These are phyloP conservation scores for Drymonia ruficornis DNA, from an alignment of 2,888 invertebrate species.

Conservation along the genomic window DNA sequence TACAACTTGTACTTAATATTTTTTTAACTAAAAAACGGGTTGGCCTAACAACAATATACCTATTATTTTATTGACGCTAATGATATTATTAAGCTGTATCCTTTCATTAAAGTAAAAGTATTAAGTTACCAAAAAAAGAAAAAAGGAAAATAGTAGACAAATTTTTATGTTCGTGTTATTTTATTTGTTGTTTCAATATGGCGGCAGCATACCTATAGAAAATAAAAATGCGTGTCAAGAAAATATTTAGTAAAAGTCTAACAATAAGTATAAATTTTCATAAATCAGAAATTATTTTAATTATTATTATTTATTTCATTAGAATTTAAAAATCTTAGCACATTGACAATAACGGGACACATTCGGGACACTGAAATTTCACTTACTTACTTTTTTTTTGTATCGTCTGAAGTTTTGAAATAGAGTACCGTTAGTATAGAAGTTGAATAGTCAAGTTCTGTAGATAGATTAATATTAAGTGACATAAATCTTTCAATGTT, in stretches of 20 bases:
- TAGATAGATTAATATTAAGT: slow-evolving; percentile 18
- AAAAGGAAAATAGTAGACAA: slow-evolving; percentile 20
- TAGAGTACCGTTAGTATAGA: slow-evolving; percentile 25
- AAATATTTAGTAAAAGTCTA: too few relatives aligned
- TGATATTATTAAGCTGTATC: slow-evolving; percentile 32
- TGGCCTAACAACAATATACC: slow-evolving; percentile 29
- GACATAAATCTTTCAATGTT: slow-evolving; percentile 15
- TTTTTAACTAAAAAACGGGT: neutral
- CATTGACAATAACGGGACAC: slow-evolving; percentile 31
- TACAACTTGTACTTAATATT: neutral
- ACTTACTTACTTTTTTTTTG: neutral
- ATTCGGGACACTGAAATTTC: slow-evolving; percentile 7
- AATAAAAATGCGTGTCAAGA: neutral
- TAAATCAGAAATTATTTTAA: neutral
- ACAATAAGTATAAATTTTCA: neutral
- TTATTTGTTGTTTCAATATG: neutral
- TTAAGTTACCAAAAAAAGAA: slow-evolving; percentile 36
- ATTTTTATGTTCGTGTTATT: slow-evolving; percentile 14
- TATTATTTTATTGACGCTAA: slow-evolving; percentile 20
- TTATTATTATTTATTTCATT: slow-evolving; percentile 24
- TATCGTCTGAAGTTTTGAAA: slow-evolving; percentile 6
- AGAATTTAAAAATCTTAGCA: slow-evolving; percentile 24
- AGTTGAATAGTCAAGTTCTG: slow-evolving; percentile 19
- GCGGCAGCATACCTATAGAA: neutral
- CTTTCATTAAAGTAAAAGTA: slow-evolving; percentile 19